Evolutionary conservation across 37 sponge, comb jelly and placozoan species (phyloP), one percentile per base, ranked within the genome.

Genomic region (Spongilla lacustris): DNA sequence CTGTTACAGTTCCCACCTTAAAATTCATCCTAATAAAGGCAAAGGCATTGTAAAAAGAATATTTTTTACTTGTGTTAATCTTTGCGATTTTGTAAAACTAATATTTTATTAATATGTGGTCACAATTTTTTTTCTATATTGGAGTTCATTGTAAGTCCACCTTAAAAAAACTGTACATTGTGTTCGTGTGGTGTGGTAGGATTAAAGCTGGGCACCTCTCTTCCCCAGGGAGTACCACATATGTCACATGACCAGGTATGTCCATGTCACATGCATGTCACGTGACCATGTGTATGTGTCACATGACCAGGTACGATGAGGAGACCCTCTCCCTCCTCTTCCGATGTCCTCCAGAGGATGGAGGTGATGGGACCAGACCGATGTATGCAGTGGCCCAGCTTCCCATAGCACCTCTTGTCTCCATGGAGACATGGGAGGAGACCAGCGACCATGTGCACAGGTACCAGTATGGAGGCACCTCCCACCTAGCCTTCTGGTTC

Each of bases 331-430:
- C 89, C 21, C 19, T 82, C 0, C 78, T 88, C 36, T 28, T 88
- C 23, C 66, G 50, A 22, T 88, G 78, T 36, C 29, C 58, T 26
- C 19, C 8, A 37, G 37, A 68, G 25, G 66, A 58, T 50, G 34
- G 24, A 23, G 81, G 71, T 10, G 78, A 77, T 36, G 26, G 23
- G n/a, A 23, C 19, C 67, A 46, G 80, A 69, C 37, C 28, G 23
- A 66, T 38, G 36, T 50, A 38, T 50, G 89, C 77, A 31, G 83
- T 88, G 14, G 89, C 84, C 36, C 89, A 88, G 84, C 78, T 88
- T 0, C 78, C 89, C 72, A 77, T 83, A 4, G 78, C 26, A 38
- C 66, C 70, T 49, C 31, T 87, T 6, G 31, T 32, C 29, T 0
- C 58, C 21, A 58, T 14, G 12, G 19, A 58, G 19, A 6, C 41